Evolutionary conservation across 2,113 vertebrate genomes (phyloP), one percentile per base, ranked within the genome.

Genomic region (Chloroceryle aenea): DNA sequence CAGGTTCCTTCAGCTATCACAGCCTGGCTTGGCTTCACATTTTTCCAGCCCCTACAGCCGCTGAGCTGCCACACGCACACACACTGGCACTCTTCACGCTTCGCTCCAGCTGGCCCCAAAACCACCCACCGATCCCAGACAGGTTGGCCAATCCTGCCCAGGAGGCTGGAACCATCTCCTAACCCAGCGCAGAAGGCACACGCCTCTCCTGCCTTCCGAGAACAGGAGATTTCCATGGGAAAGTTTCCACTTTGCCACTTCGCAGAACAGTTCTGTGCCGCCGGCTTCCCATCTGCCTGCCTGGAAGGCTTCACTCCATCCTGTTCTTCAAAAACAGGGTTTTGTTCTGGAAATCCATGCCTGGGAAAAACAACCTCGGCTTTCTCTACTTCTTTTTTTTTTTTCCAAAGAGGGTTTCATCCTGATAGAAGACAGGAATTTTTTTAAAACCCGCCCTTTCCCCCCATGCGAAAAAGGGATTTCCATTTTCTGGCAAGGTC

Each of bases 401-500:
- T 75, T 64, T 29, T 30, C 21, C 6, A 13, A 47, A 43, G 20
- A 66, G 11, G 14, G 14, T 76, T 87, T 64, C 66, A 82, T n/a
- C 55, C 55, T 48, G 34, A 69, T 45, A 23, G 17, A 64, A 32
- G 52, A 73, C 7, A 5, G 47, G 18, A 42, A 18, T 5, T 16
- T 11, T 22, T 9, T 20, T 55, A 34, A 25, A 17, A 45, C 20
- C 48, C 0, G 0, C 2, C 83, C 42, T 40, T 87, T 74, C 40
- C 88, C 53, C 48, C 2, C 2, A 0, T 12, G 21, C n/a, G 73
- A 62, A 85, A 88, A 81, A 68, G 47, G 63, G 86, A 95, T 96
- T 96, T 92, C 83, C 43, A 34, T 84, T 96, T 92, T 64, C 95
- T 95, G 95, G 90, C 93, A 63, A 93, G 86, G 88, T 61, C 68